Evolutionary conservation across 1,140 invertebrate genomes (phyloP).

Genomic region (Papilio glaucus): DNA sequence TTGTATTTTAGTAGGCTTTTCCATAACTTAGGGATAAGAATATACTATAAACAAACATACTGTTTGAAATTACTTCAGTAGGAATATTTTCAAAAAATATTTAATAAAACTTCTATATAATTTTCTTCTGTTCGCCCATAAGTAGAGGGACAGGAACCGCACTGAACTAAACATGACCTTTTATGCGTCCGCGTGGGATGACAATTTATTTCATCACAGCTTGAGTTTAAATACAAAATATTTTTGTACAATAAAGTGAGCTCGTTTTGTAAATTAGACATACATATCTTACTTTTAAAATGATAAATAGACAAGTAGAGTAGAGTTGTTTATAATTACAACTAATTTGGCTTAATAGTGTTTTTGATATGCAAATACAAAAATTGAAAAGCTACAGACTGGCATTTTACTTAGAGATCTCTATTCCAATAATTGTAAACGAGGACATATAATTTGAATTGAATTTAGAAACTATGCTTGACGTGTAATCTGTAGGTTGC

Average conservation of each 20-base stretch:
- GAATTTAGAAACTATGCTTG: too few species aligned
- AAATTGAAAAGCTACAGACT: too few species aligned
- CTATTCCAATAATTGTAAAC: too few species aligned
- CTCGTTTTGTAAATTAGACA: too few species aligned
- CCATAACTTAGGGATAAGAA: too few species aligned
- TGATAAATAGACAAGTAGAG: neutral
- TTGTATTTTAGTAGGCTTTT: too few species aligned
- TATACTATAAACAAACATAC: neutral
- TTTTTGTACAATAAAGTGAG: conserved; percentile 19
- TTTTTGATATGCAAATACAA: too few species aligned
- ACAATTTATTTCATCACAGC: conserved; percentile 17
- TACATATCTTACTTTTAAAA: neutral
- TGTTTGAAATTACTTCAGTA: neutral
- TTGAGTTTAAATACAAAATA: conserved; percentile 23
- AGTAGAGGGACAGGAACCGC: conserved; percentile 19
- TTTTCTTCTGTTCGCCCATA: neutral
- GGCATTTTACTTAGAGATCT: too few species aligned
- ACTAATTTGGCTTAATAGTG: too few species aligned
- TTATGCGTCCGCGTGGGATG: conserved; percentile 29
- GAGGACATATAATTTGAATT: too few species aligned
- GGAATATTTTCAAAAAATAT: neutral
- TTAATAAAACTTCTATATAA: conserved; percentile 15
- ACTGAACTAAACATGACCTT: conserved; percentile 14
- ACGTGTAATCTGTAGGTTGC: too few species aligned
- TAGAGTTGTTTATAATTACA: neutral